phyloP scores from a whole-genome alignment of 1,140 invertebrate species.

The Triops cancriformis region DNA sequence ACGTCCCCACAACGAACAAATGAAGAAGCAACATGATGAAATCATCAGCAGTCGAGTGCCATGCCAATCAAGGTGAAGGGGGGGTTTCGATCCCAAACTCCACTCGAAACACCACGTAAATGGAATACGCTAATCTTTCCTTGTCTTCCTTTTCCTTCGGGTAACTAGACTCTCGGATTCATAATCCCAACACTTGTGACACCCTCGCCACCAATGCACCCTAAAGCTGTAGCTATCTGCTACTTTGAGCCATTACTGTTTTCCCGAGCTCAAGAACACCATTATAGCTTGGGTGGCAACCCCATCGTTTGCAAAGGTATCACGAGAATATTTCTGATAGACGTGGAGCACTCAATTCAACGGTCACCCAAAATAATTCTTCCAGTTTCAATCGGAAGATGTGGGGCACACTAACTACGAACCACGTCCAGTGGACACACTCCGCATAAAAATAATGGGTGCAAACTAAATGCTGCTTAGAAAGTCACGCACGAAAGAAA shows the following conservation, averaged over 20 bases:
- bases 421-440: neutral
- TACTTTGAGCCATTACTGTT: neutral
- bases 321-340: neutral
- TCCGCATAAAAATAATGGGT: neutral
- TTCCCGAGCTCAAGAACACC: neutral
- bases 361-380: too few relatives aligned
- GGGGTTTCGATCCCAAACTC: neutral
- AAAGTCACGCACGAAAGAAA: neutral
- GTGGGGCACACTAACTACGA: too few relatives aligned
- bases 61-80: neutral
- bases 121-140: neutral
- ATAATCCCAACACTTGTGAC: conserved; percentile 5
- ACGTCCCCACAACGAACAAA: conserved; percentile 13
- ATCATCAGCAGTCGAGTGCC: neutral
- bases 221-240: neutral
- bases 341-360: neutral
- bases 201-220: neutral
- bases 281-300: neutral
- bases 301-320: neutral
- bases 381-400: too few relatives aligned
- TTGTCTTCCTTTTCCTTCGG: neutral
- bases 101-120: neutral
- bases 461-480: neutral
- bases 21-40: conserved; percentile 1
- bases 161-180: neutral